These are phyloP conservation scores for Perdita meconis DNA, from an alignment of 2,888 invertebrate species.

Conservation along the genomic window DNA sequence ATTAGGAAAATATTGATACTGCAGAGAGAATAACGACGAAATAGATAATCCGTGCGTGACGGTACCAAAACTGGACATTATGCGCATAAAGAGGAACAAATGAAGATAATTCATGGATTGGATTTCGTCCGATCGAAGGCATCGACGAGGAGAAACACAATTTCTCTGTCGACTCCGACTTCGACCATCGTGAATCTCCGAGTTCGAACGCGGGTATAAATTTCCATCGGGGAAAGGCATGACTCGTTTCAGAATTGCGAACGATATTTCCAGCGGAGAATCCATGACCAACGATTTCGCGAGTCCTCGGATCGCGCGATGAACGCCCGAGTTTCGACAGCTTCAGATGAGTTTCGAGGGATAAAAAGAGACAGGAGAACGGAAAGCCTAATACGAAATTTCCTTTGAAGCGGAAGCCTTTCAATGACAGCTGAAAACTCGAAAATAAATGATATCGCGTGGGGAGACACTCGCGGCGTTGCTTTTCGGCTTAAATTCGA, in stretches of 20 bases:
- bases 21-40: too few species aligned
- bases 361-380: not conserved
- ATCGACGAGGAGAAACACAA: slow-evolving; percentile 2
- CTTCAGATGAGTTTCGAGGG: not conserved
- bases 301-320: slow-evolving; percentile 1
- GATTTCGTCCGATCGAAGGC: slow-evolving; percentile 1
- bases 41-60: too few species aligned
- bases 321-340: not conserved
- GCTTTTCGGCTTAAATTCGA: slow-evolving; percentile 17
- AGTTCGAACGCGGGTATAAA: slow-evolving; percentile 31
- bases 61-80: slow-evolving; percentile 60
- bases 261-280: slow-evolving; percentile 1
- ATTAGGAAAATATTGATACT: too few species aligned
- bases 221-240: slow-evolving; percentile 22
- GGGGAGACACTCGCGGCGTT: not conserved
- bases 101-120: slow-evolving; percentile 69
- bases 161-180: slow-evolving; percentile 4
- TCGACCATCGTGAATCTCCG: slow-evolving; percentile 9
- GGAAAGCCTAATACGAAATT: not conserved
- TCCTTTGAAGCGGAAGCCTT: not conserved
- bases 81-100: slow-evolving; percentile 74
- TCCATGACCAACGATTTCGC: slow-evolving; percentile 18
- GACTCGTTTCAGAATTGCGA: not conserved
- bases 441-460: slow-evolving; percentile 15
- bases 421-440: slow-evolving; percentile 2